Conservation (phyloP, 2,797 vertebrate species). For the Neosilurus hyrtlii region DNA sequence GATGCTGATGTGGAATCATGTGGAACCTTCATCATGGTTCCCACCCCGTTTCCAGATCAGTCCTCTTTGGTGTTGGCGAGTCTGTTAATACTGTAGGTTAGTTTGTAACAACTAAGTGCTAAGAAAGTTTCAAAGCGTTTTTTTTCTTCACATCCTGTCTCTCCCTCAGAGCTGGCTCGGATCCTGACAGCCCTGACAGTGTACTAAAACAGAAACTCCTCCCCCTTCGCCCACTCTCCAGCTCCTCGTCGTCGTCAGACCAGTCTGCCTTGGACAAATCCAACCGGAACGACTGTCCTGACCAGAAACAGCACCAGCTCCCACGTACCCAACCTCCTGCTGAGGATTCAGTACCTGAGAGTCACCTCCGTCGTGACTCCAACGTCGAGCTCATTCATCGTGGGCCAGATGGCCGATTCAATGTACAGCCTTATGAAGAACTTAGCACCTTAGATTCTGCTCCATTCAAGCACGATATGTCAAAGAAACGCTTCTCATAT, state of each 20-base stretch:
- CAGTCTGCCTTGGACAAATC: constrained; percentile 65
- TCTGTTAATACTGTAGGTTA: not conserved
- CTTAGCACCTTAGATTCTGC: constrained; percentile 31
- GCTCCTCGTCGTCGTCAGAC: constrained; percentile 63
- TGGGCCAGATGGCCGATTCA: constrained; percentile 88
- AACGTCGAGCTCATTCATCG: constrained; percentile 84
- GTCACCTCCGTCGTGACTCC: constrained; percentile 59
- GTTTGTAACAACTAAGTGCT: not conserved
- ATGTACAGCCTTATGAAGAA: constrained; percentile 59
- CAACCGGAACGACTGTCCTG: constrained; percentile 57
- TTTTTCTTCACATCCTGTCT: constrained; percentile 32
- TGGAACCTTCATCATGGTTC: not conserved
- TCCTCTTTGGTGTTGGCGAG: not conserved
- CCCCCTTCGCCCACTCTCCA: constrained; percentile 66
- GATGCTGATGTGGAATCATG: not conserved
- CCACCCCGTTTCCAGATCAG: not conserved
- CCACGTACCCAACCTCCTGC: constrained; percentile 51
- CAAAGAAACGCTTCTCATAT: constrained; percentile 40
- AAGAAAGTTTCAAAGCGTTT: too few species aligned
- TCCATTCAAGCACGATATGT: constrained; percentile 52
- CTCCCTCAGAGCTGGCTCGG: constrained; percentile 64
- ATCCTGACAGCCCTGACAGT: constrained; percentile 83
- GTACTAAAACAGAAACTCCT: constrained; percentile 85
- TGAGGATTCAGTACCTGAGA: constrained; percentile 62
- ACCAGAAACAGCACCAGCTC: constrained; percentile 46